Conservation (phyloP, 2,113 vertebrate species). For the Callipepla squamata region DNA sequence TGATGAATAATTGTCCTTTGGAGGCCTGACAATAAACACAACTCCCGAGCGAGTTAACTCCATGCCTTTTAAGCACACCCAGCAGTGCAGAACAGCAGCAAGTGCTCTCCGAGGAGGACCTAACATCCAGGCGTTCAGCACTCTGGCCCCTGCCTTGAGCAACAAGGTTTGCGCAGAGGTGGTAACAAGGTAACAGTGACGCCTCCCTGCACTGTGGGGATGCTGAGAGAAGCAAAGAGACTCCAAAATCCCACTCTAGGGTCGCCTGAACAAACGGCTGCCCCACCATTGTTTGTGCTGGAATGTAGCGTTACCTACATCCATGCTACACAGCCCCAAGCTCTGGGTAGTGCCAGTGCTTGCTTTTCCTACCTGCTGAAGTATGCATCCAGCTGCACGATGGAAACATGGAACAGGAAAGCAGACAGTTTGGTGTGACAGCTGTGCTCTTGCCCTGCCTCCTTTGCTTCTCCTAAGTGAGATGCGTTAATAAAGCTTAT, state of each 20-base stretch:
- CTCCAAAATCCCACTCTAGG: not conserved
- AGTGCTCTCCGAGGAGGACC: not conserved
- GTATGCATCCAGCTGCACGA: not conserved
- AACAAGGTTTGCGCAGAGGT: not conserved
- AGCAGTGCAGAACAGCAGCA: not conserved
- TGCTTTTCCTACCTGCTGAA: not conserved
- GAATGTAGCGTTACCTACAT: not conserved
- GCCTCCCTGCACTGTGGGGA: not conserved
- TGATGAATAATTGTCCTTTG: not conserved
- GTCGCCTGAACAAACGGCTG: not conserved
- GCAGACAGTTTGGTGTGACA: accelerated
- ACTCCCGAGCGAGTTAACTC: not conserved
- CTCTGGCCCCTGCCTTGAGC: not conserved
- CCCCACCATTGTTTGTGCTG: not conserved
- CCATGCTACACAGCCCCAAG: not conserved
- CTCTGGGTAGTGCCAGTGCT: accelerated
- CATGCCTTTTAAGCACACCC: not conserved
- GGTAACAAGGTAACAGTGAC: not conserved
- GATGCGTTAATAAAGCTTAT: conserved; percentile 15
- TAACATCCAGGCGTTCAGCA: not conserved
- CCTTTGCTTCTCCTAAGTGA: not conserved
- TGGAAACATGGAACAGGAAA: not conserved
- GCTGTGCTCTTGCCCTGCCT: not conserved
- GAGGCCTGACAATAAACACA: not conserved
- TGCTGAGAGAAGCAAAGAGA: not conserved